A percentile compares a stretch with the other conserved stretches of the same genome.
Evolutionary conservation across 1,140 invertebrate species (phyloP).

Genomic region (Linepithema humile): DNA sequence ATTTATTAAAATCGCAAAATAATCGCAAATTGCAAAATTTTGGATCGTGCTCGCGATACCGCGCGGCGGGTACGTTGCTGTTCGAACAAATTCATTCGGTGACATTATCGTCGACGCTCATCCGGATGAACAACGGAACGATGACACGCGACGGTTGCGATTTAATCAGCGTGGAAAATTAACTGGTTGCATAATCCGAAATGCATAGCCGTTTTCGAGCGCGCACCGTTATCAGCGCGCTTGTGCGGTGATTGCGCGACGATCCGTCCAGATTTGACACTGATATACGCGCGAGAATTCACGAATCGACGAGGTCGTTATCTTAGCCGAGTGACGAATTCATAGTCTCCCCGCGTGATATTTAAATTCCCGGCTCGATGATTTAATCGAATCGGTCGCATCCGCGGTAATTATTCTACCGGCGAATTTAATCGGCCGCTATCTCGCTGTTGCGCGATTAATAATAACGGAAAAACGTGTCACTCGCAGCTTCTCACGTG

Average conservation of each 20-base stretch:
- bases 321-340: constrained; percentile 29
- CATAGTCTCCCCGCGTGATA: constrained; percentile 23
- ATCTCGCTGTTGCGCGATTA: constrained; percentile 27
- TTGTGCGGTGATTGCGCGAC: constrained; percentile 22
- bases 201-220: constrained; percentile 49
- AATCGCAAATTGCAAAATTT: constrained; percentile 10
- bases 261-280: constrained; percentile 42
- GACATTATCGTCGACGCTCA: constrained; percentile 40
- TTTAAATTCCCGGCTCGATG: constrained; percentile 35
- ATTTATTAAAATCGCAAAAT: constrained; percentile 13
- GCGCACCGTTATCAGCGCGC: constrained; percentile 4
- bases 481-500: constrained; percentile 9
- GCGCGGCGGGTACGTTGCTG: neutral
- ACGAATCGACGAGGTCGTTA: constrained; percentile 4
- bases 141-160: constrained; percentile 42
- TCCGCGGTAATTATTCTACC: constrained; percentile 34
- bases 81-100: constrained; percentile 32
- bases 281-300: constrained; percentile 4
- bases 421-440: constrained; percentile 34
- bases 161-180: constrained; percentile 56
- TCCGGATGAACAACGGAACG: constrained; percentile 35
- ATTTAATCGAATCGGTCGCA: constrained; percentile 23
- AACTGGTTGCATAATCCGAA: constrained; percentile 54
- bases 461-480: constrained; percentile 45
- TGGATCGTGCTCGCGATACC: constrained; percentile 27